phyloP scores from a whole-genome alignment of 2,888 invertebrate species.

The Geophilus truncorum region DNA sequence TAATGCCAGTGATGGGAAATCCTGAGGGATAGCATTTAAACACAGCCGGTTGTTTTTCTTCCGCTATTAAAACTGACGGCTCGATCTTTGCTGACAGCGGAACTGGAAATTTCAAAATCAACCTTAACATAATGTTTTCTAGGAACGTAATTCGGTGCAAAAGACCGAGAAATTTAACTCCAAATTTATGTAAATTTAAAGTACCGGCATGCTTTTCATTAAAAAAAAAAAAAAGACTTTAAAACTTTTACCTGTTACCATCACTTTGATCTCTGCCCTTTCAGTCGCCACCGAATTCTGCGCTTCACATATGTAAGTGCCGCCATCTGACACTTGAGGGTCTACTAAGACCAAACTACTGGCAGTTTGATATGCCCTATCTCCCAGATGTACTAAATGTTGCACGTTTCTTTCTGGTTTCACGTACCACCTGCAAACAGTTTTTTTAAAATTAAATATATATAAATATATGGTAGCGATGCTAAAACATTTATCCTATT shows the following conservation, averaged over 20 bases:
- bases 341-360: slow-evolving; percentile 33
- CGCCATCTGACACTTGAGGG: slow-evolving; percentile 43
- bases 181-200: too few relatives aligned
- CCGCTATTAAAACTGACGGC: slow-evolving; percentile 86
- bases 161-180: too few relatives aligned
- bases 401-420: slow-evolving; percentile 29
- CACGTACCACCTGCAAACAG: slow-evolving; percentile 32
- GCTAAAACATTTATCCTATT: too few relatives aligned
- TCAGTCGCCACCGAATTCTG: slow-evolving; percentile 46
- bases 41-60: slow-evolving; percentile 85
- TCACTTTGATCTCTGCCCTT: slow-evolving; percentile 43
- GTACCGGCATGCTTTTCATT: too few relatives aligned
- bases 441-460: neutral
- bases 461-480: too few relatives aligned
- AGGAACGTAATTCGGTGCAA: too few relatives aligned
- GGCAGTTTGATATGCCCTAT: slow-evolving; percentile 32
- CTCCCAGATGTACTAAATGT: slow-evolving; percentile 32
- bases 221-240: too few relatives aligned
- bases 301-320: slow-evolving; percentile 47
- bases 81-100: slow-evolving; percentile 82
- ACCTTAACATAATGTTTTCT: too few relatives aligned
- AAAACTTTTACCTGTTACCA: slow-evolving; percentile 46
- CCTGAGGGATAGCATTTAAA: slow-evolving; percentile 85
- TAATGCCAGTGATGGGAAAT: slow-evolving; percentile 69
- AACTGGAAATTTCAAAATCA: too few relatives aligned